These are phyloP conservation scores for Aix galericulata DNA, from an alignment of 2,113 vertebrate genomes.

Conservation along the genomic window DNA sequence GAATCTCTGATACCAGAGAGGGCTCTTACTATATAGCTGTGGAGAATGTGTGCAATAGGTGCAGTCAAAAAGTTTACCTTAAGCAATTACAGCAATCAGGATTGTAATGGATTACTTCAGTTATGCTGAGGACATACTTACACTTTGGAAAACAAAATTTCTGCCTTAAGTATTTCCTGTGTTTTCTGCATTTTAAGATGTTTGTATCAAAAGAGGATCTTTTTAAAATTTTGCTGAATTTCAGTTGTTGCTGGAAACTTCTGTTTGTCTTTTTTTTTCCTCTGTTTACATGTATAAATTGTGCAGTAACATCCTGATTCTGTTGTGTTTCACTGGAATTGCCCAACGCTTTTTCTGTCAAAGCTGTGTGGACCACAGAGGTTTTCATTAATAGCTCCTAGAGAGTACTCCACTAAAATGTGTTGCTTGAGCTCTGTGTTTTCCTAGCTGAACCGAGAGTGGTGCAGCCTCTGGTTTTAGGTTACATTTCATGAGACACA, in stretches of 20 bases:
- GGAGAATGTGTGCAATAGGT: conserved; percentile 66
- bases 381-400: neutral
- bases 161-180: neutral
- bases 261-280: neutral
- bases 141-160: conserved; percentile 15
- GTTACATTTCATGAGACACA: neutral
- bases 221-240: conserved; percentile 11
- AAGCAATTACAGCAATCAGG: conserved; percentile 17
- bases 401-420: neutral
- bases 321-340: neutral
- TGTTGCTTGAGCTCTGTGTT: neutral
- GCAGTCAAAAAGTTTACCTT: conserved; percentile 57
- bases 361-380: neutral
- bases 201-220: neutral
- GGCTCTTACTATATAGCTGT: conserved; percentile 20
- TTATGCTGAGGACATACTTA: conserved; percentile 1
- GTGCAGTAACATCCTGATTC: neutral
- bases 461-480: neutral
- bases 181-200: conserved; percentile 1
- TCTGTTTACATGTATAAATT: conserved; percentile 2
- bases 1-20: conserved; percentile 40
- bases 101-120: conserved; percentile 5
- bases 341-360: neutral
- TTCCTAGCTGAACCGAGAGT: neutral
- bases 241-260: neutral